A percentile compares a stretch with the other conserved stretches of the same genome.
phyloP scores from a whole-genome alignment of 2,888 invertebrate genomes.

The Dexiosoma caninum region DNA sequence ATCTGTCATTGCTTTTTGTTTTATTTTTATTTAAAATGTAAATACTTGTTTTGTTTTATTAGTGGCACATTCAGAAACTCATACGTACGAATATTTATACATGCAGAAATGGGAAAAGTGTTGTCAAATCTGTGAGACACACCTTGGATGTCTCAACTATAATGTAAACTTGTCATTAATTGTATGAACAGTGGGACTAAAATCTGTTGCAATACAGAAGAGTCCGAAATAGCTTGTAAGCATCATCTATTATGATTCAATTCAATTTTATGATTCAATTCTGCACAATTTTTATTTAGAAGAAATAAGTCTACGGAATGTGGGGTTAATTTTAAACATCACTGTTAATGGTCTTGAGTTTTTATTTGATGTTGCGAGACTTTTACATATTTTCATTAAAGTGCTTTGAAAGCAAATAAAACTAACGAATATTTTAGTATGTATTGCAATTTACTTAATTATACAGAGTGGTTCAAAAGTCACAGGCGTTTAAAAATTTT shows the following conservation, averaged over 20 bases:
- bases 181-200: background rate
- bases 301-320: too few species aligned
- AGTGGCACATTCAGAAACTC: constrained; percentile 4
- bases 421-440: background rate
- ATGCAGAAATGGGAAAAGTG: constrained; percentile 1
- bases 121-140: constrained; percentile 54
- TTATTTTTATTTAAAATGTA: constrained; percentile 5
- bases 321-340: constrained; percentile 4
- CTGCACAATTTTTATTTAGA: too few species aligned
- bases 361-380: background rate
- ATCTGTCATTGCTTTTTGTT: constrained; percentile 34
- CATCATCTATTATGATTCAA: too few species aligned
- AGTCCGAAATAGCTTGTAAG: too few species aligned
- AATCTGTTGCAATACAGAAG: too few species aligned
- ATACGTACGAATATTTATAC: background rate
- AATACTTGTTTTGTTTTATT: constrained; percentile 34
- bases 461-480: constrained; percentile 28
- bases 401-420: background rate
- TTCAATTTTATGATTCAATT: too few species aligned
- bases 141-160: constrained; percentile 46
- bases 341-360: background rate
- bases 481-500: too few species aligned
- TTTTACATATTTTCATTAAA: constrained; percentile 5
- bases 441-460: constrained; percentile 35
- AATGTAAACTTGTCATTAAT: constrained; percentile 9